phyloP scores from a whole-genome alignment of 2,113 vertebrate species.

The Trogon melanurus region DNA sequence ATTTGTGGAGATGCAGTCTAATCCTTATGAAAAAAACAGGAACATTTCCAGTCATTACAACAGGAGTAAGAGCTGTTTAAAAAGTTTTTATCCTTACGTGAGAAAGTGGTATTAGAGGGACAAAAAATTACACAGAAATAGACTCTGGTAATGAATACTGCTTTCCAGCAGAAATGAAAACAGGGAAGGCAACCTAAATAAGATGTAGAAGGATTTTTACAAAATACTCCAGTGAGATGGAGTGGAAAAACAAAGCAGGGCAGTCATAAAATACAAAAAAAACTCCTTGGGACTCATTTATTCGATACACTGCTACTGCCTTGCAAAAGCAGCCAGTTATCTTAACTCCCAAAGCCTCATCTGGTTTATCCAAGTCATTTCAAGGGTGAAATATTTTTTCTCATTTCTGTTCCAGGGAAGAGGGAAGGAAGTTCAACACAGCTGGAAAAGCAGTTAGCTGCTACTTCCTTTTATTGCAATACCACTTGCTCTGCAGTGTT shows the following conservation, averaged over 20 bases:
- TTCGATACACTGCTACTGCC: neutral
- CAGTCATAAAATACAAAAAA: neutral
- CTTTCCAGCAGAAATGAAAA: neutral
- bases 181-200: neutral
- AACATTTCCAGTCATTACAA: neutral
- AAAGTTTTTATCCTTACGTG: neutral
- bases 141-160: neutral
- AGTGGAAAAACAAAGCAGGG: neutral
- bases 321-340: neutral
- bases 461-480: neutral
- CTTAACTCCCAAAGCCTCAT: neutral
- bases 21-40: neutral
- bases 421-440: neutral
- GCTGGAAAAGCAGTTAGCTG: slow-evolving; percentile 8
- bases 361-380: neutral
- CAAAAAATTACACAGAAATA: neutral
- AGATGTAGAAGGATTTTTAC: neutral
- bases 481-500: neutral
- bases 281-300: neutral
- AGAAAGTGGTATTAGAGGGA: neutral
- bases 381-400: slow-evolving; percentile 12
- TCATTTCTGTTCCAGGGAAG: neutral
- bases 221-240: neutral
- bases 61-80: neutral
- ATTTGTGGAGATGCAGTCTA: neutral